Conservation (phyloP, 2,797 vertebrate genomes). For the Leuciscus waleckii region DNA sequence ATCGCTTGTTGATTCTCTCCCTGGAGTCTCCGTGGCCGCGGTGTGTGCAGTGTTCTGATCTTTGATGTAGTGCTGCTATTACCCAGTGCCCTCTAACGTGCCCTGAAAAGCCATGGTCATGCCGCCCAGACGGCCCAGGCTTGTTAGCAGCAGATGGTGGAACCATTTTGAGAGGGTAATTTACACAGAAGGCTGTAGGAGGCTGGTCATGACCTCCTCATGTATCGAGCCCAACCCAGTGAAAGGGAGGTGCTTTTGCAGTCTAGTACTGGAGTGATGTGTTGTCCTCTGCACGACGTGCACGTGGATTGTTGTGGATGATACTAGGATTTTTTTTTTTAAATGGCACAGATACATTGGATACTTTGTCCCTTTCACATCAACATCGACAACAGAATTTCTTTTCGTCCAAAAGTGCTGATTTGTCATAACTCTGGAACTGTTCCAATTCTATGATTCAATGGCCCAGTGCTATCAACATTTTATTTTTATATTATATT, state of each 20-base stretch:
- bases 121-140: constrained; percentile 67
- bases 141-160: constrained; percentile 76
- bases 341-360: background rate
- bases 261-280: background rate
- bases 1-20: constrained; percentile 23
- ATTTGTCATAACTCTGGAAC: background rate
- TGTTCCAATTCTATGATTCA: background rate
- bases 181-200: constrained; percentile 42
- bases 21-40: background rate
- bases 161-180: constrained; percentile 44
- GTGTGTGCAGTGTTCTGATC: background rate
- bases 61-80: constrained; percentile 37
- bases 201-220: constrained; percentile 52
- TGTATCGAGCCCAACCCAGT: background rate
- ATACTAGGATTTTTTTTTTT: no score
- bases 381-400: background rate
- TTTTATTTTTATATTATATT: no score
- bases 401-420: background rate
- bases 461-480: no score
- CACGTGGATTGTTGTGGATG: background rate
- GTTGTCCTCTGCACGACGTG: background rate
- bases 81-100: constrained; percentile 64
- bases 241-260: constrained; percentile 11
- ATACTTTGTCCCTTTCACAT: background rate
- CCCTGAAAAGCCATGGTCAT: constrained; percentile 76